Percentiles rank a stretch among this genome's conserved stretches.
These are phyloP conservation scores for Coregonus ussuriensis DNA, from an alignment of 2,797 vertebrate genomes.

Conservation along the genomic window DNA sequence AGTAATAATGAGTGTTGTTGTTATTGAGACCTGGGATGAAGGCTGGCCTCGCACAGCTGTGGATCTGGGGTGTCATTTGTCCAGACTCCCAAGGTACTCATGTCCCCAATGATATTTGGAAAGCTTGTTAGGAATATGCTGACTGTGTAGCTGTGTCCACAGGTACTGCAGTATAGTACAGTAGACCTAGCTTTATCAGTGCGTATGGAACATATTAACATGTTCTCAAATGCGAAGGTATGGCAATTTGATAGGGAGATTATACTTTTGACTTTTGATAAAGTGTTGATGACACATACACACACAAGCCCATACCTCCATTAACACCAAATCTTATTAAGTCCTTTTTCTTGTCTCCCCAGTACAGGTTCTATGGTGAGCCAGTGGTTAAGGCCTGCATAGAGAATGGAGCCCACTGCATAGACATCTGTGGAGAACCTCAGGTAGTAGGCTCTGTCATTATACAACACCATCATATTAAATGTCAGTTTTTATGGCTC, in stretches of 20 bases:
- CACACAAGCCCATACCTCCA: background rate
- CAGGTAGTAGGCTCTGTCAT: constrained; percentile 67
- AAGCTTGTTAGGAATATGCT: constrained; percentile 2
- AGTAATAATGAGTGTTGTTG: background rate
- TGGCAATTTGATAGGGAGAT: background rate
- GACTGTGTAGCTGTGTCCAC: background rate
- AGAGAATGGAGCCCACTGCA: constrained; percentile 72
- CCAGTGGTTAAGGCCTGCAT: constrained; percentile 82
- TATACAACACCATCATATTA: background rate
- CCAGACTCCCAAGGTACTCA: background rate
- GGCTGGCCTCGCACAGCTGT: background rate
- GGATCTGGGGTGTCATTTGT: background rate
- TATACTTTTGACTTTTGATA: background rate
- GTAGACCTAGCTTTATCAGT: background rate
- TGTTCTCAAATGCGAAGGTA: background rate
- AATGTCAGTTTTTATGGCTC: background rate
- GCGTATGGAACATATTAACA: background rate
- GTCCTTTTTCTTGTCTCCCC: constrained; percentile 8
- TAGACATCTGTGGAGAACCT: constrained; percentile 84
- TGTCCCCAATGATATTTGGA: background rate
- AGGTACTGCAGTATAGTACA: background rate
- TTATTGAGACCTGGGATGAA: background rate
- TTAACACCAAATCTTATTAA: background rate
- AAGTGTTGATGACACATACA: background rate
- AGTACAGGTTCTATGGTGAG: constrained; percentile 86